Base-by-base conservation (phyloP, 1,140 invertebrate genomes). In the Papilio polytes region DNA sequence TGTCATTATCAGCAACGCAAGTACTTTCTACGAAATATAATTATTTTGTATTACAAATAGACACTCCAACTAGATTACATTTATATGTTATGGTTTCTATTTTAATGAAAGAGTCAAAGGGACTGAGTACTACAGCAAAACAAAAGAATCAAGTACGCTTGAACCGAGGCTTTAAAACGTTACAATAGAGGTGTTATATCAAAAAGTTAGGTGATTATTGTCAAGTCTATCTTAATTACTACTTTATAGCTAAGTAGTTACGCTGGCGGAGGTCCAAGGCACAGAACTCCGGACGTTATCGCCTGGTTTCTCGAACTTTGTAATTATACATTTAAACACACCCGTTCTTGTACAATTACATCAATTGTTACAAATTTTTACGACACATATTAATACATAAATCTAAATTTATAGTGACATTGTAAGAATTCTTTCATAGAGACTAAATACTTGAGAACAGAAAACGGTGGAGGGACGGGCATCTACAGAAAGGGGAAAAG, bases 261-360 rank as follows among this genome's bases (percentile, higher is more conserved):
- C 12, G 51, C 83, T 94, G 92, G 92, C 91, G 78, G 8, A 8
- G 81, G 48, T 92, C 92, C 91, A 94, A 92, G 83, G 87, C 87
- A 90, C 91, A 90, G 87, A 86, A 86, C 86, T 84, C 86, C 82
- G 26, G 76, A 83, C 87, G 89, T 91, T 91, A 92, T 80, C 74
- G 80, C 78, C 53, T 73, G 80, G 78, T 83, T 79, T 56, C 20
- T 46, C 20, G 44, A n/a, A 74, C 73, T 51, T 74, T 26, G 73
- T 74, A 74, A 74, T 74, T 48, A 46, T 26, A 74, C 73, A 46
- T 74, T 74, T 74, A 51, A 74, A 36, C 44, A 74, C 73, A 74
- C 46, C 20, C 73, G 20, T 18, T 10, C 26, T 74, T 48, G 73
- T 51, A 20, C 44, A 74, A 74, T 74, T 74, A 74, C 10, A 74